Conservation (phyloP, 2,113 vertebrate species). For the Patagioenas fasciata region DNA sequence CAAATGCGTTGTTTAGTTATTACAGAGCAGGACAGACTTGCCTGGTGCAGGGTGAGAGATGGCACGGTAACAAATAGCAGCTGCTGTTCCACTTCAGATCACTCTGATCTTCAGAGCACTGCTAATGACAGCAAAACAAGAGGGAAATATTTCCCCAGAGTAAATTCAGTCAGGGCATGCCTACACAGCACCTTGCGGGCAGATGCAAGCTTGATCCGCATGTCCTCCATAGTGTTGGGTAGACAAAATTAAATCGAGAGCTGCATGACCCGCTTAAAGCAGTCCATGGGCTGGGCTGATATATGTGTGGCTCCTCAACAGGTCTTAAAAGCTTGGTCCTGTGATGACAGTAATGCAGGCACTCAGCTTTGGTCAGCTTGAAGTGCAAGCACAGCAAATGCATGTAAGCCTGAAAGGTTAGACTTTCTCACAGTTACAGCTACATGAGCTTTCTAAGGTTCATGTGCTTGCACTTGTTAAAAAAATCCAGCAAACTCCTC, state of each 20-base stretch:
- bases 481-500: background rate
- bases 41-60: accelerated
- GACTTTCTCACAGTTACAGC: background rate
- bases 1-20: background rate
- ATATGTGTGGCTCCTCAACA: background rate
- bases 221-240: accelerated
- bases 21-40: background rate
- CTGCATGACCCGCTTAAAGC: accelerated
- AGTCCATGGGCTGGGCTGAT: background rate
- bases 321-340: background rate
- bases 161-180: background rate
- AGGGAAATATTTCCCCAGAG: background rate
- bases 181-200: background rate
- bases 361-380: background rate
- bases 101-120: background rate
- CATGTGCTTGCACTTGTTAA: background rate
- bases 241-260: background rate
- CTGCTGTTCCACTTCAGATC: background rate
- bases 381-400: background rate
- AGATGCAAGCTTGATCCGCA: background rate
- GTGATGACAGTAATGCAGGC: accelerated
- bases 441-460: background rate
- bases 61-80: background rate
- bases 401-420: background rate
- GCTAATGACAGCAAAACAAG: background rate